Evolutionary conservation across 2,113 vertebrate species (phyloP), one percentile per base, ranked within the genome.

Genomic region (Campylomormyrus tamandua): DNA sequence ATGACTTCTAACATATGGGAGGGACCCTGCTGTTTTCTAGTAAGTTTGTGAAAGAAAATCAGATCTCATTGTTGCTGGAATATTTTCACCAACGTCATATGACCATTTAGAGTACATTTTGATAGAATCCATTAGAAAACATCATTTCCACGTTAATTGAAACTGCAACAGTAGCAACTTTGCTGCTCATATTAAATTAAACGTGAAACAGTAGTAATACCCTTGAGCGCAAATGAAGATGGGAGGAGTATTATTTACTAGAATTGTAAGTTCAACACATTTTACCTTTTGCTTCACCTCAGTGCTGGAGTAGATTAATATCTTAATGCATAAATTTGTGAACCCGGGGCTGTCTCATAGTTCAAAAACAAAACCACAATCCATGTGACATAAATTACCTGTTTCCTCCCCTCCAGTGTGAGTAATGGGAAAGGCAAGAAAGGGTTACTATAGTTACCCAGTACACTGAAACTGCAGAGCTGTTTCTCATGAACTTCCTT

Each of bases 151-250:
- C 17, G 13, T 77, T 39, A 77, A 77, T 77, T 77, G 35, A 80
- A 80, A 80, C 5, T 42, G 74, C 74, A 80, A 17, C 35, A 42
- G 74, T 80, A 17, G 74, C 3, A 80, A 1, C 74, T 80, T 17
- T 80, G 74, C 74, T 77, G 31, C 15, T 42, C 74, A 17, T 80
- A 86, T 86, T 86, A 86, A 48, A 86, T 86, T 86, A 50, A 86
- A 50, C 2, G 70, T 77, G 35, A 77, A 85, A 49, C 83, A 85
- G 19, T 31, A 86, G 24, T 86, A 27, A 49, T 49, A 50, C 45
- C 83, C 83, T 27, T 27, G 48, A 86, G 83, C 10, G 11, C 48
- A 50, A 86, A 45, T 48, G 45, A 10, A 27, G 24, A 46, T 85
- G 21, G 11, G 83, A 50, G 45, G 49, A 31, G 24, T 50, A 15